Base-by-base conservation (phyloP, 2,797 vertebrate genomes). In the Gobionotothen gibberifrons region DNA sequence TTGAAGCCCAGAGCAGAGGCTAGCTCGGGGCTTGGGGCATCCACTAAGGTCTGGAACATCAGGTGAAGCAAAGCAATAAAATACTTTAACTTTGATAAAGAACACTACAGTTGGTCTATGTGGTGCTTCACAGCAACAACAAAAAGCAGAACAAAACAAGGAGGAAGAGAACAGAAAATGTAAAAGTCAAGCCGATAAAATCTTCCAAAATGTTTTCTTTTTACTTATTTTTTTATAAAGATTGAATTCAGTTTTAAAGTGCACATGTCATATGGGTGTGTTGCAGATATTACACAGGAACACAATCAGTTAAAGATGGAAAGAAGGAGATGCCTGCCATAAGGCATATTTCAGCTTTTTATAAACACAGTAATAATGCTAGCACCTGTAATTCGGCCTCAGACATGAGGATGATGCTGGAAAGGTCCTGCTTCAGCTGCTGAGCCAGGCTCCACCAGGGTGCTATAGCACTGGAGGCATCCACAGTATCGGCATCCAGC, bases 321-420 rank as follows among this genome's bases (percentile, higher is more conserved):
- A 36, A 36, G 32, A 36, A 7, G 8, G 32, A 36, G 32, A 36
- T 36, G 32, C 32, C 8, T 36, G 32, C 32, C 8, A 7, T 9
- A 1, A 36, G 7, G 32, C 32, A 36, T 36, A 2, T 36, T 36
- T 36, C 32, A 36, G 7, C 32, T 36, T 36, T 36, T 36, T 36
- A 36, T 5, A 26, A 26, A 26, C 32, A 42, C 17, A 53, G 29
- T 52, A 64, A 22, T 44, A 43, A 46, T 44, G 40, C 12, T 39
- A 26, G 42, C 85, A 98, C 98, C 93, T 99, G 96, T 12, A 99
- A 93, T 16, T 98, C 95, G 42, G 90, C 93, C 77, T 99, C 97
- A 0, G 98, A 97, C 91, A 99, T 96, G 29, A 97, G 92, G 85
- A 99, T 93, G 89, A 99, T 93, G 72, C 85, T 94, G 57, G 96